phyloP scores from a whole-genome alignment of 2,113 vertebrate genomes.

The Miniopterus natalensis region DNA sequence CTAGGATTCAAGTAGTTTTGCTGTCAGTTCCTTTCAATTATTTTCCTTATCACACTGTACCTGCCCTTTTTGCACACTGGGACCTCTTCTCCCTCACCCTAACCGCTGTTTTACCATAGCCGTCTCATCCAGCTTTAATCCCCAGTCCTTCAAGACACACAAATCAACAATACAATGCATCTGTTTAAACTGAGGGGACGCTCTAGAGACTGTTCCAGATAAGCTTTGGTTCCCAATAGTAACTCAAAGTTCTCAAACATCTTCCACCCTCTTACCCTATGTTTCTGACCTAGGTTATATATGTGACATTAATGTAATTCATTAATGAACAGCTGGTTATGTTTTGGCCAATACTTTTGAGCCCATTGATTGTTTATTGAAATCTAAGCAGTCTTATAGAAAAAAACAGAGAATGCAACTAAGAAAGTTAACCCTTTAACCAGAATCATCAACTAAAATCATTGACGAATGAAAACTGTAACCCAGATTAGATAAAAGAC shows the following conservation, averaged over 20 bases:
- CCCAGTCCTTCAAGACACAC: not conserved
- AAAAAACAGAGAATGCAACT: not conserved
- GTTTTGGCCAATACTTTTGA: not conserved
- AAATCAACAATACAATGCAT: not conserved
- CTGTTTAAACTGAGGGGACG: not conserved
- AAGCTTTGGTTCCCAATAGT: not conserved
- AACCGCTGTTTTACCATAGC: not conserved
- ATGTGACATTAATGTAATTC: not conserved
- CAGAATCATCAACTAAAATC: not conserved
- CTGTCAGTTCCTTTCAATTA: not conserved
- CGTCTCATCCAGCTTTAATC: not conserved
- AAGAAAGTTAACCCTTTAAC: conserved; percentile 17
- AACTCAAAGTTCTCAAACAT: not conserved
- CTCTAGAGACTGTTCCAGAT: not conserved
- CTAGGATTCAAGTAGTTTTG: not conserved
- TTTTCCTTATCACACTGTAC: not conserved
- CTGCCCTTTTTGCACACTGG: not conserved
- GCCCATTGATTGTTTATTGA: not conserved
- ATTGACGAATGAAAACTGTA: not conserved
- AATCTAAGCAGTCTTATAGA: not conserved
- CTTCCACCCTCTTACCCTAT: not conserved
- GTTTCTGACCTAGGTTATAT: not conserved
- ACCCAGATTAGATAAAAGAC: not conserved
- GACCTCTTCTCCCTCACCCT: not conserved
- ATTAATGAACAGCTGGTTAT: not conserved